Conservation (phyloP, 2,888 invertebrate genomes). For the Nasonia oneida region DNA sequence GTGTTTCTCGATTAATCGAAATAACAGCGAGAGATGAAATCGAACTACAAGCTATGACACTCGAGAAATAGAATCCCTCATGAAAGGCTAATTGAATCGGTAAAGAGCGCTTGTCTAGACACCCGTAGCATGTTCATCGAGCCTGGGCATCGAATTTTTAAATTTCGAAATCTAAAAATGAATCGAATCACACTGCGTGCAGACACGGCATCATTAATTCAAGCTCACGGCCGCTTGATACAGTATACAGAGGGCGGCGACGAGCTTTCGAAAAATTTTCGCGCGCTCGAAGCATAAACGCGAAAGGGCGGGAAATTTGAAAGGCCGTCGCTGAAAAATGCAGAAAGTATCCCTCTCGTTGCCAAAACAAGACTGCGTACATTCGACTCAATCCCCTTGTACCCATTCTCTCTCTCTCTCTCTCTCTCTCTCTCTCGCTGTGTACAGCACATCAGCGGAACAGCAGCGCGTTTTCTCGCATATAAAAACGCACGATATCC, state of each 20-base stretch:
- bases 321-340: constrained; percentile 13
- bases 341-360: neutral
- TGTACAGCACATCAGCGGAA: neutral
- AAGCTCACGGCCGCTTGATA: too few relatives aligned
- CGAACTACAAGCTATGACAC: neutral
- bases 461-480: neutral
- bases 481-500: neutral
- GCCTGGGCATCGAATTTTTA: neutral
- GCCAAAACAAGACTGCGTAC: neutral
- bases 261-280: neutral
- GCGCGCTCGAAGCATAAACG: neutral
- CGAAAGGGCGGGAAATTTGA: constrained; percentile 11
- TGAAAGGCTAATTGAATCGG: constrained; percentile 3
- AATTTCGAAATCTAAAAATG: neutral
- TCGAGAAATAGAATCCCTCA: neutral
- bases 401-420: neutral
- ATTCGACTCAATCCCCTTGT: constrained; percentile 7
- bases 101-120: neutral
- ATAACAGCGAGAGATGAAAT: too few relatives aligned
- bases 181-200: neutral
- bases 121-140: neutral
- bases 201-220: too few relatives aligned
- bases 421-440: neutral
- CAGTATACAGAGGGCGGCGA: neutral
- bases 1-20: too few relatives aligned